Conservation (phyloP, 2,888 invertebrate genomes). For the Onthophagus sagittarius region DNA sequence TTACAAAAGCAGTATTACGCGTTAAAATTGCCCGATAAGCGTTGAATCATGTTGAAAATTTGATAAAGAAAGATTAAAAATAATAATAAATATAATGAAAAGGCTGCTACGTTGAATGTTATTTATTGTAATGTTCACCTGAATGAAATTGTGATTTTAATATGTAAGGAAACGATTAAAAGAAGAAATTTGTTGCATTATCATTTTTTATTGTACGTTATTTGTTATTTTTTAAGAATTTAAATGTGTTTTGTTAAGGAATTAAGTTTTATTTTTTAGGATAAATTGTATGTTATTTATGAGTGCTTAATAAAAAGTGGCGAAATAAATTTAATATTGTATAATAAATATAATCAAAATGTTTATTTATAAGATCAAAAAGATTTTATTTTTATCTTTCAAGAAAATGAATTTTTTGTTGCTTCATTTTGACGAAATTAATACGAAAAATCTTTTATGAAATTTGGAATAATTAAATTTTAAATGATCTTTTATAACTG, state of each 20-base stretch:
- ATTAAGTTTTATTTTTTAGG: neutral
- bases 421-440: too few relatives aligned
- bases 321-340: too few relatives aligned
- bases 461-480: too few relatives aligned
- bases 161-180: neutral
- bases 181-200: neutral
- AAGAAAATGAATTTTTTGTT: too few relatives aligned
- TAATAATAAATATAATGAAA: neutral
- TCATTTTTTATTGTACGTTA: neutral
- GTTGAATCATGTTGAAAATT: neutral
- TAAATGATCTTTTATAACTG: too few relatives aligned
- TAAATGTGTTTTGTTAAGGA: neutral
- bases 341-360: too few relatives aligned
- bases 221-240: too few relatives aligned
- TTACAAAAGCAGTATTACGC: conserved; percentile 77
- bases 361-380: too few relatives aligned
- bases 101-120: conserved; percentile 2
- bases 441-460: too few relatives aligned
- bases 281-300: neutral
- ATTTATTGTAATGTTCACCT: conserved; percentile 16
- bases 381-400: too few relatives aligned
- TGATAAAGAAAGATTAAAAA: neutral
- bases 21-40: conserved; percentile 51
- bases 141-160: conserved; percentile 22
- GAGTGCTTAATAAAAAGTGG: neutral